These are phyloP conservation scores for Meteorus cinctellus DNA, from an alignment of 2,888 invertebrate genomes.

Conservation along the genomic window DNA sequence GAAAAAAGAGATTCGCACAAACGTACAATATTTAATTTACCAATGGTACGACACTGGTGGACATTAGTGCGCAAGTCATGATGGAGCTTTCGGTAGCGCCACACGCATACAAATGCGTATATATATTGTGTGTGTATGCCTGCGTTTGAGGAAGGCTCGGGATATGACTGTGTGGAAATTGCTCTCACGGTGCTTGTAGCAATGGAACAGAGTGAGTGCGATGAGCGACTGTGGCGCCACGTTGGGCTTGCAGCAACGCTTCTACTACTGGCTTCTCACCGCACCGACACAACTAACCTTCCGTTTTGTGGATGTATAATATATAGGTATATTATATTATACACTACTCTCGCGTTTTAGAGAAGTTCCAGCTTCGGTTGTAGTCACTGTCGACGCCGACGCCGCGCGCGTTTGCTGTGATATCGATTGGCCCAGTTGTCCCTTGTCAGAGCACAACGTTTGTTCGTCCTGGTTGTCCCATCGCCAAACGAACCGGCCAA, in stretches of 20 bases:
- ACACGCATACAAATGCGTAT: not conserved
- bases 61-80: slow-evolving; percentile 15
- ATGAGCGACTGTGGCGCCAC: slow-evolving; percentile 50
- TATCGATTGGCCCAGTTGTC: slow-evolving; percentile 71
- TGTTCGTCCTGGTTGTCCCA: slow-evolving; percentile 50
- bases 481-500: slow-evolving; percentile 55
- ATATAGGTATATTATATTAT: slow-evolving; percentile 38
- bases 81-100: not conserved
- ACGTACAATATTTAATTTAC: not conserved
- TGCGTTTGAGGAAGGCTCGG: not conserved
- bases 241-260: slow-evolving; percentile 36
- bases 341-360: slow-evolving; percentile 16
- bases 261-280: slow-evolving; percentile 38
- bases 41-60: slow-evolving; percentile 22
- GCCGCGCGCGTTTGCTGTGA: slow-evolving; percentile 54
- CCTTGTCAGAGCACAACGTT: slow-evolving; percentile 59
- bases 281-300: slow-evolving; percentile 21
- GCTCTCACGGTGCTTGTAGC: not conserved
- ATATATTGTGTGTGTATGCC: not conserved
- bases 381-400: slow-evolving; percentile 55
- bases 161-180: slow-evolving; percentile 1
- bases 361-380: slow-evolving; percentile 53
- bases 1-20: not conserved
- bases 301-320: slow-evolving; percentile 36
- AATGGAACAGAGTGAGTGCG: slow-evolving; percentile 32